A percentile compares a stretch with the other conserved stretches of the same genome.
Conservation (phyloP, 2,113 vertebrate species). For the Columbina picui region DNA sequence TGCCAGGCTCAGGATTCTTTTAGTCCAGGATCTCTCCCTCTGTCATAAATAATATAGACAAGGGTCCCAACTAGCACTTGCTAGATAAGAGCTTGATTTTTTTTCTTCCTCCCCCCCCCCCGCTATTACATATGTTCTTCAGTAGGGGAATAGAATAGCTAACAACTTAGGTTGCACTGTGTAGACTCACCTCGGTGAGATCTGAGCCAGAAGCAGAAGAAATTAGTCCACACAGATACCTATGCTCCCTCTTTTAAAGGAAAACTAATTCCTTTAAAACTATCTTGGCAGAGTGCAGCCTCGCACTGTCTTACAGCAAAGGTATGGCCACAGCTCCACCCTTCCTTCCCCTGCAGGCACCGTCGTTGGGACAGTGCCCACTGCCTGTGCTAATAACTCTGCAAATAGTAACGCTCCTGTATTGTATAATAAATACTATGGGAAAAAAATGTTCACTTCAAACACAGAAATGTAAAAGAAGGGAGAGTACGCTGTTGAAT, state of each 20-base stretch:
- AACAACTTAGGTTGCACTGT: background rate
- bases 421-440: background rate
- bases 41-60: background rate
- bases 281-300: accelerated
- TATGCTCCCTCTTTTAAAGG: background rate
- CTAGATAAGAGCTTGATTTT: background rate
- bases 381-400: background rate
- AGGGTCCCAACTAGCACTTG: background rate
- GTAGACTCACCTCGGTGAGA: background rate
- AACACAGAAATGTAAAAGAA: background rate
- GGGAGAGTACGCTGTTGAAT: background rate
- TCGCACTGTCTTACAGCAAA: background rate
- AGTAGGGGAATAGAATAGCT: background rate
- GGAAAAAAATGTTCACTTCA: background rate
- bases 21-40: background rate
- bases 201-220: background rate
- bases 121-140: background rate
- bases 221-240: background rate
- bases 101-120: accelerated
- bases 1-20: background rate
- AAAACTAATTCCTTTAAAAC: background rate
- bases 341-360: background rate
- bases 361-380: background rate
- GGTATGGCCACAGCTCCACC: background rate
- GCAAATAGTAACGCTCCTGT: background rate